Percentiles rank a stretch among this genome's conserved stretches.
These are phyloP conservation scores for Oceanodroma tethys DNA, from an alignment of 2,113 vertebrate species.

Conservation along the genomic window DNA sequence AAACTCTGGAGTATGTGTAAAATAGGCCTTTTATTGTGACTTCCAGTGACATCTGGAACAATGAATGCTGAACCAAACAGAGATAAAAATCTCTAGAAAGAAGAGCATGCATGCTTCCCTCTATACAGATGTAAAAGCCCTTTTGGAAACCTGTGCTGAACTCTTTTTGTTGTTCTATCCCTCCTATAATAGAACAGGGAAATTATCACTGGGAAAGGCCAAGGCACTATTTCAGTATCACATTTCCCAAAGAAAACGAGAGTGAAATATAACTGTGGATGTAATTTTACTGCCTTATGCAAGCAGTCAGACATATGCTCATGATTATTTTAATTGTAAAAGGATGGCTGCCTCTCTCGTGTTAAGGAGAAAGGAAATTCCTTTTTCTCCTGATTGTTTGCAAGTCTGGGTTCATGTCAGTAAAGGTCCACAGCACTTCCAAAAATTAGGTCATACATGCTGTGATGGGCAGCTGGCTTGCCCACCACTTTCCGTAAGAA, in stretches of 20 bases:
- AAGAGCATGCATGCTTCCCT: neutral
- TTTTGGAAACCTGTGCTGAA: neutral
- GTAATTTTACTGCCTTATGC: slow-evolving; percentile 23
- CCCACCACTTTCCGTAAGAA: neutral
- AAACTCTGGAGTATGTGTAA: neutral
- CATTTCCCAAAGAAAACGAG: slow-evolving; percentile 3
- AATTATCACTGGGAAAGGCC: slow-evolving; percentile 10
- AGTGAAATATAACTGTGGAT: slow-evolving; percentile 21
- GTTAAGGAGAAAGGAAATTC: slow-evolving; percentile 19
- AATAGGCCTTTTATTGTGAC: neutral
- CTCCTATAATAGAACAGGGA: neutral
- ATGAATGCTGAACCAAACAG: neutral
- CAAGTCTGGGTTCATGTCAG: neutral
- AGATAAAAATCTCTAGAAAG: neutral
- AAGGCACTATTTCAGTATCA: slow-evolving; percentile 16
- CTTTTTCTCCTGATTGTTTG: neutral
- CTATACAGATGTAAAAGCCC: neutral
- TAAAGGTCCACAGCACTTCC: neutral
- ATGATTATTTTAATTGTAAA: slow-evolving; percentile 44
- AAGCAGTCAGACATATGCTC: slow-evolving; percentile 28
- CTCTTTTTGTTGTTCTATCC: neutral
- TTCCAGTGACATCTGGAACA: neutral
- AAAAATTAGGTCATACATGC: neutral
- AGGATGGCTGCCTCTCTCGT: neutral
- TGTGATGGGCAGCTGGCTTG: neutral